Percentiles rank a stretch among this genome's conserved stretches.
phyloP scores from a whole-genome alignment of 2,113 vertebrate species.

The Nothoprocta pentlandii region DNA sequence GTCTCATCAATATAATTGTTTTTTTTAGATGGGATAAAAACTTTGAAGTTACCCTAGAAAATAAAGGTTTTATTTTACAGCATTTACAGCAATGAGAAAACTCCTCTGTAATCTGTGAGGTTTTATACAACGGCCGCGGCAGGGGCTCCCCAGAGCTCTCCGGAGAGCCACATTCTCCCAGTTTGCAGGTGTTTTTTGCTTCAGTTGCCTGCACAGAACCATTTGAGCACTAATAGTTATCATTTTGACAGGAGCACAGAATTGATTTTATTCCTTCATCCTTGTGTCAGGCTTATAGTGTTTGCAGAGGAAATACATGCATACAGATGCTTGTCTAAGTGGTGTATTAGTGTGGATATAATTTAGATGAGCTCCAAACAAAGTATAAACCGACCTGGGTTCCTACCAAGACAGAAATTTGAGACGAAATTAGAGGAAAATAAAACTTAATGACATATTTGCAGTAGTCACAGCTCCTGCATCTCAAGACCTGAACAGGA shows the following conservation, averaged over 20 bases:
- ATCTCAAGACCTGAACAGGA: too few species aligned
- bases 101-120: neutral
- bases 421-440: too few species aligned
- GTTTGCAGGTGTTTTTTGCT: slow-evolving; percentile 9
- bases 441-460: too few species aligned
- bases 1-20: neutral
- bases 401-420: too few species aligned
- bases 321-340: neutral
- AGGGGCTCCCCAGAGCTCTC: neutral
- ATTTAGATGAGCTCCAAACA: neutral
- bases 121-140: slow-evolving; percentile 22
- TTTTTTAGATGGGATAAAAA: slow-evolving; percentile 6
- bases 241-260: neutral
- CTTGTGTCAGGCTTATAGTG: neutral
- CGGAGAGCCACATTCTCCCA: neutral
- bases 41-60: neutral
- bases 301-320: slow-evolving; percentile 2
- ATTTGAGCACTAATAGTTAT: slow-evolving; percentile 29
- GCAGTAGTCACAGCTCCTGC: too few species aligned
- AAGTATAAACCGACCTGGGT: neutral
- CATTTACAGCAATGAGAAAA: neutral
- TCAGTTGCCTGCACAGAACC: neutral
- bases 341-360: neutral
- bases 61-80: neutral
- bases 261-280: slow-evolving; percentile 8